Base-by-base conservation (phyloP, 2,888 invertebrate species). In the Drosophila nr. fundita region DNA sequence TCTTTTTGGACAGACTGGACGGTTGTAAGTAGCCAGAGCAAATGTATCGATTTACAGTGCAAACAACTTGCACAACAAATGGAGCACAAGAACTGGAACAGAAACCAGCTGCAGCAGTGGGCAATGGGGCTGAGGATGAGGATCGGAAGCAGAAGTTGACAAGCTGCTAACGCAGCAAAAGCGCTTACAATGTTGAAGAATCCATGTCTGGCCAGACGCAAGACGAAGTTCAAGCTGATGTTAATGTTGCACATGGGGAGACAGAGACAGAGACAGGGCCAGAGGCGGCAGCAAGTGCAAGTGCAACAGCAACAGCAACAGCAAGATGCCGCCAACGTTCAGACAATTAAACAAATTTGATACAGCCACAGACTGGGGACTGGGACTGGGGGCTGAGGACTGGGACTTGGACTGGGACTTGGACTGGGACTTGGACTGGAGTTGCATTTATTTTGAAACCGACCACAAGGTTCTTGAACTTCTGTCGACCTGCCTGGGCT, bases 321-420 rank as follows among this genome's bases (percentile, higher is more conserved):
- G 53, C 40, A 65, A 66, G 45, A 68, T 61, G 85, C 87, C 76
- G 68, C 68, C 76, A 61, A 62, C 66, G 55, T 68, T 76, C 80
- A 78, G 88, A 88, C 83, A 84, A 85, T 84, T 84, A 88, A 84
- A 85, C 88, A 84, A 84, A 84, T 84, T 84, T 88, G 88, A 84
- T 87, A 88, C 83, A 88, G 88, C 76, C 75, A 71, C 53, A 76
- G 77, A 68, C 68, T 63, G 62, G 21, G 34, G 24, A 32, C 32
- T 32, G 32, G 32, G 10, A 36, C 36, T 36, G 13, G 34, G 34
- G 34, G 15, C 34, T 42, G 42, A 30, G 10, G 30, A 68, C 68
- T 63, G 62, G 10, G 30, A 68, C 68, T 63, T 52, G 21, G 42
- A 57, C 68, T 48, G 24, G 10, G n/a, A 38, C 58, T 53, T 3